Evolutionary conservation across 2,113 vertebrate species (phyloP), one percentile per base, ranked within the genome.

Genomic region (Sturnus vulgaris): DNA sequence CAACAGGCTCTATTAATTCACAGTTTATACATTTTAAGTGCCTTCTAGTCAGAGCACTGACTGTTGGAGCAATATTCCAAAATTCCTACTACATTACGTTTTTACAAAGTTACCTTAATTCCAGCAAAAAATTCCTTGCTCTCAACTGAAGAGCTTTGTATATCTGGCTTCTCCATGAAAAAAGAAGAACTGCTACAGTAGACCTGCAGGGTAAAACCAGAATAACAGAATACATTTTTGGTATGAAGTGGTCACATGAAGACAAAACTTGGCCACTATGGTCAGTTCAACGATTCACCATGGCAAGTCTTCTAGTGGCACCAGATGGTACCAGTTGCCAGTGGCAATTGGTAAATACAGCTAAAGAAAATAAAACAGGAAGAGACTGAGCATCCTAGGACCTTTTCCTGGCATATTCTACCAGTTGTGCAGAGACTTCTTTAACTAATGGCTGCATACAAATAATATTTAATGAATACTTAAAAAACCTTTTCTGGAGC

Each of bases 101-200:
- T 47, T 49, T 75, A 70, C 68, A 82, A 91, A 64, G 86, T 39
- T 98, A 99, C 99, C 98, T 97, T 98, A 95, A 99, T 98, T 31
- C 99, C 99, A 47, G 98, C 98, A 97, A 99, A 99, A 97, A 99
- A 99, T 96, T 98, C 98, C 81, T 76, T 88, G 95, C 99, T 99
- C 82, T 99, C 98, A n/a, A 97, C 96, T 5, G 95, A 59, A 61
- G 95, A 47, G 50, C 99, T 98, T 31, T 89, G 98, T 52, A 97
- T 15, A 42, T 98, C 95, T 7, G 98, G 98, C 2, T 97, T 98
- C 65, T 99, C 99, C 96, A 99, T 85, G 71, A 98, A 98, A 97
- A 99, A 99, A 94, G 98, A 82, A 73, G 98, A 98, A 95, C 97
- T 97, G 86, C 98, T 98, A 92, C 99, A 99, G 95, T 98, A 98